A percentile compares a stretch with the other conserved stretches of the same genome.
Conservation (phyloP, 1,140 invertebrate genomes). For the Eupeodes corollae region DNA sequence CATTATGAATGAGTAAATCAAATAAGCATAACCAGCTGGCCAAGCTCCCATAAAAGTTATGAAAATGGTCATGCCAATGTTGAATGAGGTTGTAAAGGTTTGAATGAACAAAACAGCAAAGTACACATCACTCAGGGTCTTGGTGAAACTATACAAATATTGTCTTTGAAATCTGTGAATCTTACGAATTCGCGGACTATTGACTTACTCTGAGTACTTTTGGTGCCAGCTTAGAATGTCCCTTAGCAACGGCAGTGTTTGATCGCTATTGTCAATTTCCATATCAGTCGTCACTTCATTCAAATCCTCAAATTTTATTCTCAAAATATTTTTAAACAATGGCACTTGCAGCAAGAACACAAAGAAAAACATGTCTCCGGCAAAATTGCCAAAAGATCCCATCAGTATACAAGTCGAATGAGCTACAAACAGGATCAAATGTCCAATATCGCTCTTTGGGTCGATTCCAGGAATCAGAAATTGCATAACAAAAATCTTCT, state of each 20-base stretch:
- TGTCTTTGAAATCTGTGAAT: background rate
- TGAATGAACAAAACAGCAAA: background rate
- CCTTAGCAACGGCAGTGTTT: background rate
- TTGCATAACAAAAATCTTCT: constrained; percentile 18
- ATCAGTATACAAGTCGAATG: constrained; percentile 4
- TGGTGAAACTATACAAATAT: background rate
- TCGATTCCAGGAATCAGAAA: constrained; percentile 17
- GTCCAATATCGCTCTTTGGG: constrained; percentile 10
- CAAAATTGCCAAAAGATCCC: background rate
- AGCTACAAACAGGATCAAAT: constrained; percentile 8
- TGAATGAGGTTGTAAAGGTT: no score
- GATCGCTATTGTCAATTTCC: background rate
- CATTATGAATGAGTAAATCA: background rate
- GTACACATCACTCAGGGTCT: background rate
- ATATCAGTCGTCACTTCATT: background rate
- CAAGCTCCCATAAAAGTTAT: background rate
- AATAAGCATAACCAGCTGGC: background rate
- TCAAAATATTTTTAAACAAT: background rate
- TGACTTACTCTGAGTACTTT: background rate
- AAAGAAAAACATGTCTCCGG: background rate
- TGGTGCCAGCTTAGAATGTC: background rate
- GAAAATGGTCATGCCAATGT: no score
- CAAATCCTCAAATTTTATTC: background rate
- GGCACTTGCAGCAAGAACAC: background rate
- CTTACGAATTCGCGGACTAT: no score